Percentiles rank a stretch among this genome's conserved stretches.
phyloP scores from a whole-genome alignment of 1,140 invertebrate species.

The Rhyzopertha dominica region DNA sequence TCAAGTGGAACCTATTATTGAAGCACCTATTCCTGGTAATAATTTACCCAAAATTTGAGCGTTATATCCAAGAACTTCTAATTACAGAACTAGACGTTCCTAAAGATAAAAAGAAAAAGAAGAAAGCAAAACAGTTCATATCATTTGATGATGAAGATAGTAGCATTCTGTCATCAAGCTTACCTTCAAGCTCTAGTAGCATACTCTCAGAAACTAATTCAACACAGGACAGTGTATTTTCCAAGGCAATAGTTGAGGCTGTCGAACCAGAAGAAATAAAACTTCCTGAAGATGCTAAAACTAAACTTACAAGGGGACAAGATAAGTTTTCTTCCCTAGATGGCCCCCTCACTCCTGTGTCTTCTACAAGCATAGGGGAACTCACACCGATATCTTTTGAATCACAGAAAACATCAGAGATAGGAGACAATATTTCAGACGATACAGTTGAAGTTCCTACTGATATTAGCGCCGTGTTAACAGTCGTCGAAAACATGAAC shows the following conservation, averaged over 20 bases:
- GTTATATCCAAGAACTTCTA: too few species aligned
- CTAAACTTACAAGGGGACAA: conserved; percentile 7
- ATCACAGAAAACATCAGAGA: conserved; percentile 27
- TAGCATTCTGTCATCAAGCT: conserved; percentile 34
- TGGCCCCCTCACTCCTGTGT: conserved; percentile 47
- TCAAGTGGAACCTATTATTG: conserved; percentile 48
- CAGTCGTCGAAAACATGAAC: conserved; percentile 39
- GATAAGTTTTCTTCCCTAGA: conserved; percentile 36
- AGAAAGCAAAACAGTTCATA: conserved; percentile 40
- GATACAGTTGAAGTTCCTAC: conserved; percentile 40
- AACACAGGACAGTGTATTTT: conserved; percentile 16
- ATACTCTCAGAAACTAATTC: conserved; percentile 30
- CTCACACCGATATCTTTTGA: conserved; percentile 48
- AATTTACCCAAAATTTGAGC: too few species aligned
- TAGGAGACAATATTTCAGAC: conserved; percentile 29
- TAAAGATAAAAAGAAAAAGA: conserved; percentile 32
- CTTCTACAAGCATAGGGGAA: conserved; percentile 48
- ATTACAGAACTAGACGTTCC: too few species aligned
- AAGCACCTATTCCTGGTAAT: conserved; percentile 43
- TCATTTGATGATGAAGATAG: conserved; percentile 41
- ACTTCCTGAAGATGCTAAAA: neutral
- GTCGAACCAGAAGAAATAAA: too few species aligned
- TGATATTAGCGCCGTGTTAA: conserved; percentile 42
- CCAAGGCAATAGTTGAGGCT: too few species aligned
- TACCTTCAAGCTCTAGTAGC: conserved; percentile 37